Percentiles rank a stretch among this genome's conserved stretches.
Evolutionary conservation across 2,113 vertebrate genomes (phyloP).

Genomic region (Poicephalus meyeri): DNA sequence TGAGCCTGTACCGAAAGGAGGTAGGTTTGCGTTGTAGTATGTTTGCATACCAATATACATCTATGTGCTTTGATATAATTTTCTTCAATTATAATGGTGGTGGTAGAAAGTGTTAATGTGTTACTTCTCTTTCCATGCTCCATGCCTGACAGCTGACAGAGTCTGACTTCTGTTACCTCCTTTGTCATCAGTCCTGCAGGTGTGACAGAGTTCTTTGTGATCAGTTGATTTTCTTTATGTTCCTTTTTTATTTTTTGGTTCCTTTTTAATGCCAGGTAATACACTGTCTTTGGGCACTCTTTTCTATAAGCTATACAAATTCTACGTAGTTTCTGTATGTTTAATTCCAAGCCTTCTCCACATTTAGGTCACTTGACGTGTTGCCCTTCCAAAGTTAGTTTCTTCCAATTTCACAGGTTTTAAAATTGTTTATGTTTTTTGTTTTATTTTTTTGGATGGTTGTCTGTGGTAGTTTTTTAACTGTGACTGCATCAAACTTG

Average conservation of each 20-base stretch:
- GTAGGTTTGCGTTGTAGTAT: constrained; percentile 23
- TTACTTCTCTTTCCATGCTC: not conserved
- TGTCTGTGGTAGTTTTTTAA: not conserved
- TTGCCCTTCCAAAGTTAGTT: not conserved
- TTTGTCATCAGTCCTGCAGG: not conserved
- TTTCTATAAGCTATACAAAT: not conserved
- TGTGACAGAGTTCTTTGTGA: not conserved
- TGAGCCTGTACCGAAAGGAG: constrained; percentile 34
- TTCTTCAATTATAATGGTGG: not conserved
- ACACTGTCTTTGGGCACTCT: not conserved
- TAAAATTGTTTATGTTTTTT: not conserved
- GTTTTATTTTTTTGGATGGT: not conserved
- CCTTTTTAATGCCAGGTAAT: not conserved
- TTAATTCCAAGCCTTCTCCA: not conserved
- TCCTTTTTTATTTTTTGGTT: not conserved
- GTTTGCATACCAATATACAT: not conserved
- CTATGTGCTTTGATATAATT: not conserved
- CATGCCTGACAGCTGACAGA: not conserved
- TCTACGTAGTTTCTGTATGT: not conserved
- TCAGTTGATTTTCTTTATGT: not conserved
- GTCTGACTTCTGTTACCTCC: not conserved
- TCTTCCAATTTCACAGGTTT: not conserved
- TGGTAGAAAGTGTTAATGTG: not conserved
- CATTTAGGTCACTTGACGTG: not conserved
- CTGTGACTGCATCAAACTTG: not conserved